phyloP scores from a whole-genome alignment of 1,140 invertebrate species.

The Euura saliciscinereae region DNA sequence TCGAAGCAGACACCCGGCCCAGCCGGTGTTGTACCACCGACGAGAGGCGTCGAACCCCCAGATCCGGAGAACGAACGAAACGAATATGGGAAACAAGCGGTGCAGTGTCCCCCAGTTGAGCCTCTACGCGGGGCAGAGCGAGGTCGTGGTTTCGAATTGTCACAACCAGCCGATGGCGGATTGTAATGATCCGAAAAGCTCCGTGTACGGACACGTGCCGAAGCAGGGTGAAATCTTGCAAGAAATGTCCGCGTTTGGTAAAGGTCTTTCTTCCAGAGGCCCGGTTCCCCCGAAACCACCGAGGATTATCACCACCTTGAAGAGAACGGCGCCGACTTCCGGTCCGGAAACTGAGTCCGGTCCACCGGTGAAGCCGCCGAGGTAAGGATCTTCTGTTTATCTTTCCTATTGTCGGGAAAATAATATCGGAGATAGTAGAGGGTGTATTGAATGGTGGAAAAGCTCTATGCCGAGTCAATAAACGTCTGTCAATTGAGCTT shows the following conservation, averaged over 20 bases:
- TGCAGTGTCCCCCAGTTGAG: slow-evolving; percentile 24
- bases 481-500: neutral
- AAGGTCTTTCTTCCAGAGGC: slow-evolving; percentile 38
- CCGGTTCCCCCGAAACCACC: slow-evolving; percentile 48
- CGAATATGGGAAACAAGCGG: slow-evolving; percentile 12
- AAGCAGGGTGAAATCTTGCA: slow-evolving; percentile 31
- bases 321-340: slow-evolving; percentile 36
- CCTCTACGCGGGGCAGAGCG: slow-evolving; percentile 22
- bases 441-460: neutral
- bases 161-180: neutral
- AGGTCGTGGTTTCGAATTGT: neutral
- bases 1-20: neutral
- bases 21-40: slow-evolving; percentile 30
- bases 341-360: slow-evolving; percentile 34
- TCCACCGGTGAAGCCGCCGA: slow-evolving; percentile 43
- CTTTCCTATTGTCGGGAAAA: neutral
- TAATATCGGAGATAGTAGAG: too few relatives aligned
- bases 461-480: neutral
- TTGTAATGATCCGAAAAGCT: neutral
- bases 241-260: slow-evolving; percentile 48
- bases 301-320: slow-evolving; percentile 49
- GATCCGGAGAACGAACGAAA: slow-evolving; percentile 28
- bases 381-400: slow-evolving; percentile 26
- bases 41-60: slow-evolving; percentile 51
- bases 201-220: slow-evolving; percentile 12